Base-by-base conservation (phyloP, 2,797 vertebrate species). In the Thaleichthys pacificus region DNA sequence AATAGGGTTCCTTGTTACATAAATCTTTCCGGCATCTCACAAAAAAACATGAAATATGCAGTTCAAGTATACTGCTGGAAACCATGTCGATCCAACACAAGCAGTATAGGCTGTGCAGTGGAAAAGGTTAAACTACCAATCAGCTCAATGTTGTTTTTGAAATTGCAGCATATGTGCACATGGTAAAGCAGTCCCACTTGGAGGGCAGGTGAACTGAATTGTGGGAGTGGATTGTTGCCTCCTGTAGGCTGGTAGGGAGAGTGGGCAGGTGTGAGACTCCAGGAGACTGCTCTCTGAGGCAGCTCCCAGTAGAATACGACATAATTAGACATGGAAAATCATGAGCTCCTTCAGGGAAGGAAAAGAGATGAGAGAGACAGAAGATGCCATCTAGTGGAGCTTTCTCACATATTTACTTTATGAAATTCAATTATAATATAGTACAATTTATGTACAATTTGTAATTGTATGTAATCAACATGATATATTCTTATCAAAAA, bases 331-430 rank as follows among this genome's bases (percentile, higher is more conserved):
- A 75, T 49, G 73, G 84, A 83, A 87, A 86, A 83, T 88, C 82
- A 64, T 49, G 70, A 85, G 82, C 66, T 63, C 71, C 78, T 82
- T 77, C 61, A 28, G 73, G 49, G 72, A 61, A 70, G 19, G 56
- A 30, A 19, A 61, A 58, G 30, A 38, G 35, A 7, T 38, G 9
- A 38, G 35, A 38, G 35, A 38, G 35, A 38, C 35, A 38, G 35
- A 38, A 85, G 70, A 89, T 93, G 93, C 93, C 93, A 92, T 89
- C 93, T 93, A 89, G 92, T 91, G 93, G 93, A 38, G 8, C 35
- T 38, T 38, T 38, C 35, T 38, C 7, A 38, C 35, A 38, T 21
- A 19, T 57, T 19, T 19, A 21, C 54, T 19, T 57, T 0, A 30
- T 30, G 28, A 30, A 30, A 30, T 30, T 30, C 3, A 4, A 30